phyloP scores from a whole-genome alignment of 2,888 invertebrate genomes.

The Tuta absoluta region DNA sequence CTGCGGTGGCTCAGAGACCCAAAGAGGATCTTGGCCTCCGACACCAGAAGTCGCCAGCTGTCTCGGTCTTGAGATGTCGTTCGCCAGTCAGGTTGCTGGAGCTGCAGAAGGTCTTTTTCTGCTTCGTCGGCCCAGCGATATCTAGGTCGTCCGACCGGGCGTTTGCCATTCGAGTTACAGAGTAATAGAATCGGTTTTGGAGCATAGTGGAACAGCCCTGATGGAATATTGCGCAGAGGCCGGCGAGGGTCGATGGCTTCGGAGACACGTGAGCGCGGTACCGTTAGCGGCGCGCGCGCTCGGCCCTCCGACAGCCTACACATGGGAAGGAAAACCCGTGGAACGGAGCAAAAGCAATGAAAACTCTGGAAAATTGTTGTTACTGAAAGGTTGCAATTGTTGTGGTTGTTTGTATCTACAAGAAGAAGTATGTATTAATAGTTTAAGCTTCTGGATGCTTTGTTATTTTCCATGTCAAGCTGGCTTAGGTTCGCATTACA shows the following conservation, averaged over 20 bases:
- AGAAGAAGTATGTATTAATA: not conserved
- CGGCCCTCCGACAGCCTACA: slow-evolving; percentile 60
- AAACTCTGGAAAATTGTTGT: slow-evolving; percentile 12
- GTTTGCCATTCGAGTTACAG: too few species aligned
- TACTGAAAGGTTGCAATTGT: not conserved
- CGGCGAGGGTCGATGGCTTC: slow-evolving; percentile 77
- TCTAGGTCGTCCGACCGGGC: too few species aligned
- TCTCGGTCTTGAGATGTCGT: too few species aligned
- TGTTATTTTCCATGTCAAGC: too few species aligned
- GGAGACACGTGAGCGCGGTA: slow-evolving; percentile 74
- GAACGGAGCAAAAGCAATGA: slow-evolving; percentile 55
- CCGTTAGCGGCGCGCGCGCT: slow-evolving; percentile 65
- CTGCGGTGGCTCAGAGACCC: too few species aligned
- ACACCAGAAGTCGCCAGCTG: too few species aligned
- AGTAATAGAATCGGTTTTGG: not conserved
- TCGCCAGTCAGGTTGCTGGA: too few species aligned
- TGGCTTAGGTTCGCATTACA: too few species aligned
- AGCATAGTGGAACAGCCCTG: not conserved
- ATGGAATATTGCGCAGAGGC: slow-evolving; percentile 72
- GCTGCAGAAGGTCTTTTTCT: too few species aligned
- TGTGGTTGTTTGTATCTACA: not conserved
- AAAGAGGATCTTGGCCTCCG: too few species aligned
- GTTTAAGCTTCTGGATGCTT: too few species aligned
- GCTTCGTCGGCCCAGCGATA: too few species aligned
- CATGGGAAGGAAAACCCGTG: slow-evolving; percentile 71